Base-by-base conservation (phyloP, 2,113 vertebrate genomes). In the Hippocampus guttulatus region DNA sequence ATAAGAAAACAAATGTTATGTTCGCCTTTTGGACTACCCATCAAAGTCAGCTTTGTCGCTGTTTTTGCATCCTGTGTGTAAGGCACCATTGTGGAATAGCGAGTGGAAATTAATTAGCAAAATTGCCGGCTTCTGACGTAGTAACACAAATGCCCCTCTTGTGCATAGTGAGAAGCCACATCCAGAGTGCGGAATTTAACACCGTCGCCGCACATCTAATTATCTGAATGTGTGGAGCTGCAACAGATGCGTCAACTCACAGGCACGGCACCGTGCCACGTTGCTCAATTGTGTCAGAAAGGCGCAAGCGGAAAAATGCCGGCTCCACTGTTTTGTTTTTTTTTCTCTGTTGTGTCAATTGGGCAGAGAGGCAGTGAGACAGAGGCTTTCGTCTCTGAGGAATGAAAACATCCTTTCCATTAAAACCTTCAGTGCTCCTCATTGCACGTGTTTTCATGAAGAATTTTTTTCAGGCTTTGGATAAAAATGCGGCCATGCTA, bases 1-100 rank as follows among this genome's bases (percentile, higher is more conserved):
- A 43, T 3, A 45, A 45, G 14, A 57, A 51, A 73, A 72, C 54
- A 71, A 63, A 75, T 69, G 78, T 80, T 71, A 63, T 77, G 70
- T 12, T 12, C 5, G 33, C 33, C 6, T 38, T 38, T 38, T 38
- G 33, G 5, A 38, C 33, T 38, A 38, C 33, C 52, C 52, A 55
- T 23, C 21, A 4, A 23, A 55, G 52, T 51, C 6, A 20, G 16
- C 49, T 51, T 51, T 51, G 1, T 51, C 16, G 18, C 5, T 20
- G 5, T 54, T 54, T 54, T 54, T 9, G 7, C 21, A 58, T 58
- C 51, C 18, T n/a, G 51, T 54, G 51, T 54, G 20, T 52, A 15
- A 60, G 57, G 57, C 57, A 27, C 14, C 57, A 16, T 30, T 30
- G 15, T 12, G 5, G 15, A 18, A 60, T 58, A 23, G 23, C 1